Evolutionary conservation across 2,888 invertebrate genomes (phyloP), one percentile per base, ranked within the genome.

Genomic region (Brenthis hecate): DNA sequence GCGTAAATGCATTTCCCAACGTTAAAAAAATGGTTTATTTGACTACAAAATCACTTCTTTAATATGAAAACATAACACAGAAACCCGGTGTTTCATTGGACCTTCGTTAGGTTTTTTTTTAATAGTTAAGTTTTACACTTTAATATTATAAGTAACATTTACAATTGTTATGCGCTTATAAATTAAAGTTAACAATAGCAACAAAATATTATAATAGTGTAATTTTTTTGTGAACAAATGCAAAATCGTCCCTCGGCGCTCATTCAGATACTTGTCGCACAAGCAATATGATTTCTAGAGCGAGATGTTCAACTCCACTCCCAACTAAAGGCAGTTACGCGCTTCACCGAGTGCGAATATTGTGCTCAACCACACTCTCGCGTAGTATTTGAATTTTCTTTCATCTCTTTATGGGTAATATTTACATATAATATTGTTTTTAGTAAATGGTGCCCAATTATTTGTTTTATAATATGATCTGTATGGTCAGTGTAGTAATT

Each of bases 251-350:
- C 48, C 50, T 5, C 28, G 54, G 50, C 60, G 56, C 60, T 61
- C 65, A 56, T 60, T 61, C 53, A 66, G 68, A 63, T 65, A 68
- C 62, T 66, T 65, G 68, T 69, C 66, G 61, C 61, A 71, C 71
- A 69, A 71, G 69, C 66, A 68, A 71, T 68, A 74, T 72, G 72
- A 71, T 69, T 72, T 69, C 68, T 72, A 71, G 64, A 74, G 73
- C 69, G 73, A 70, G 64, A 68, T 71, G 66, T 66, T 73, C 65
- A 78, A 75, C 76, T 79, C 72, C 57, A 70, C 56, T 64, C 51
- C 23, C 68, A 68, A 75, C 75, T 19, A 76, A 74, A 75, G 75
- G 73, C 72, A 74, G 73, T 76, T 74, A 74, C 68, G 58, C 70
- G 74, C 73, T 72, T 65, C 70, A 74, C 68, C 73, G 74, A 74